Evolutionary conservation across 1,140 invertebrate genomes (phyloP).

Genomic region (Ptiloglossa arizonensis): DNA sequence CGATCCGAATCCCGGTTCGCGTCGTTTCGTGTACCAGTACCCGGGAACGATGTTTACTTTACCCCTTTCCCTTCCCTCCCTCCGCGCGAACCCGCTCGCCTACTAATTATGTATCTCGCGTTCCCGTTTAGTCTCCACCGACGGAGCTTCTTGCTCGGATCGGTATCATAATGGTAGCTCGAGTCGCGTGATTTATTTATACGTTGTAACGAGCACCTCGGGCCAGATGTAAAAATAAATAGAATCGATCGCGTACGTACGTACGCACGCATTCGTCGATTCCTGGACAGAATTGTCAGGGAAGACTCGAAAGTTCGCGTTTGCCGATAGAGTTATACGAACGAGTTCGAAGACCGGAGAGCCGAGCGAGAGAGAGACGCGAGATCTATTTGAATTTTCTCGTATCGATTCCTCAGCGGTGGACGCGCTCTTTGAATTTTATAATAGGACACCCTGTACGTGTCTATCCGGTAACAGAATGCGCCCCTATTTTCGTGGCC

Average conservation of each 20-base stretch:
- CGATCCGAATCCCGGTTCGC: conserved; percentile 11
- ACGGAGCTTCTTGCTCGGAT: conserved; percentile 23
- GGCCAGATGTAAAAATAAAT: neutral
- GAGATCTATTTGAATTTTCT: too few species aligned
- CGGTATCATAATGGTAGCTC: conserved; percentile 15
- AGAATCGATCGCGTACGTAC: conserved; percentile 10
- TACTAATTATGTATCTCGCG: conserved; percentile 27
- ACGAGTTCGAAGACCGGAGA: too few species aligned
- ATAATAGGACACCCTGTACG: neutral
- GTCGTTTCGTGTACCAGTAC: neutral
- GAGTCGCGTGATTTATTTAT: conserved; percentile 4
- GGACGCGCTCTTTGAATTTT: too few species aligned
- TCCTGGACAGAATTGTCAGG: too few species aligned
- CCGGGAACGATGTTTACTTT: conserved; percentile 40
- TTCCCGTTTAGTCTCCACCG: conserved; percentile 11
- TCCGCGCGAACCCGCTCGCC: too few species aligned
- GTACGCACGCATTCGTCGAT: too few species aligned
- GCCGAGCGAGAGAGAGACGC: too few species aligned
- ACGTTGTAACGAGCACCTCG: conserved; percentile 6
- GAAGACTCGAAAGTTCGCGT: too few species aligned
- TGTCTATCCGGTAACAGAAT: too few species aligned
- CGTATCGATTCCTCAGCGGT: too few species aligned
- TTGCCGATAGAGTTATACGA: too few species aligned
- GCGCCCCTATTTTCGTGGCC: too few species aligned
- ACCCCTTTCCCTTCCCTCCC: neutral